Percentiles rank a stretch among this genome's conserved stretches.
Conservation (phyloP, 2,797 vertebrate genomes). For the Sebastes glaucus region DNA sequence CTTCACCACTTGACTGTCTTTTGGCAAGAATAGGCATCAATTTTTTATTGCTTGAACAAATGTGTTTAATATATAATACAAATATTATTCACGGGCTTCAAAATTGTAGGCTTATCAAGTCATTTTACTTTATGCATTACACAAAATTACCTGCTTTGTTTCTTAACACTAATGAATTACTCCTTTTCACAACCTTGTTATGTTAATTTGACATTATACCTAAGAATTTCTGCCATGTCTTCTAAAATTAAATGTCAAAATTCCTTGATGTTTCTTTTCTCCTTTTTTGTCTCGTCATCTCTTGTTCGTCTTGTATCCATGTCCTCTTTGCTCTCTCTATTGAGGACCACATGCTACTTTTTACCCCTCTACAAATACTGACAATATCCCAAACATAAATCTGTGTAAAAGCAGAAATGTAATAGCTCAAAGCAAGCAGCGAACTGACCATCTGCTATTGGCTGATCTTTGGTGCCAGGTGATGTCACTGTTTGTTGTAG, state of each 20-base stretch:
- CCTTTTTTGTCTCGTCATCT: neutral
- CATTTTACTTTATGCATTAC: neutral
- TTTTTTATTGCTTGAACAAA: neutral
- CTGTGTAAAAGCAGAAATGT: neutral
- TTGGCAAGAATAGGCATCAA: neutral
- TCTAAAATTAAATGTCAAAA: neutral
- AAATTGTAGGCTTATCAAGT: neutral
- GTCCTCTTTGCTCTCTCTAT: neutral
- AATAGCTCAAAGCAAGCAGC: neutral
- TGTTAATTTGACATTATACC: neutral
- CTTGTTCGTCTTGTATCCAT: neutral
- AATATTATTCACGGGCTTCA: neutral
- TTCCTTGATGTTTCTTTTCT: neutral
- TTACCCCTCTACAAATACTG: neutral
- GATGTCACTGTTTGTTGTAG: slow-evolving; percentile 19
- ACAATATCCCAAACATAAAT: neutral
- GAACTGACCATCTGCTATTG: slow-evolving; percentile 11
- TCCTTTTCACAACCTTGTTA: neutral
- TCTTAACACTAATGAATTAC: neutral
- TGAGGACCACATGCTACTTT: neutral
- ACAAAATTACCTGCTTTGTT: neutral
- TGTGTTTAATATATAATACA: neutral
- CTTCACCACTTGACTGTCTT: slow-evolving; percentile 13
- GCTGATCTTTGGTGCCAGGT: slow-evolving; percentile 18
- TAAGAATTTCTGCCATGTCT: neutral